These are phyloP conservation scores for Pocota personata DNA, from an alignment of 2,888 invertebrate genomes.

Conservation along the genomic window DNA sequence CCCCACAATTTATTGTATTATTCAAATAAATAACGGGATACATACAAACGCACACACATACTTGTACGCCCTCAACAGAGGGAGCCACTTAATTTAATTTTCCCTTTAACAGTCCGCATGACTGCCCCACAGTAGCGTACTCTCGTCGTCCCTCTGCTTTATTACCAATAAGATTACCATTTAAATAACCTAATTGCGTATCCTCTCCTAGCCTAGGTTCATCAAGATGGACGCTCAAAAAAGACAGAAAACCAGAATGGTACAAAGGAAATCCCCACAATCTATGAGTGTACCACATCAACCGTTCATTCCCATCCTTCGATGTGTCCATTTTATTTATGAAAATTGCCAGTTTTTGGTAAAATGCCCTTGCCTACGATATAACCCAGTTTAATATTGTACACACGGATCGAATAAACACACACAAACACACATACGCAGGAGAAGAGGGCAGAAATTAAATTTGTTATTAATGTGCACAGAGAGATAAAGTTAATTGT, in stretches of 20 bases:
- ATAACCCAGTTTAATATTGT: slow-evolving; percentile 5
- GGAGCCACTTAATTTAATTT: slow-evolving; percentile 61
- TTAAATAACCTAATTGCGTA: slow-evolving; percentile 70
- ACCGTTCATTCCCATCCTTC: neutral
- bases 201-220: slow-evolving; percentile 30
- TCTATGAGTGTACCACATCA: neutral
- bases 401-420: neutral
- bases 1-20: slow-evolving; percentile 46
- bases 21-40: slow-evolving; percentile 51
- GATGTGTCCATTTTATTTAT: slow-evolving; percentile 45
- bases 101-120: slow-evolving; percentile 19
- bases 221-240: slow-evolving; percentile 36
- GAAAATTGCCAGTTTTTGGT: slow-evolving; percentile 48
- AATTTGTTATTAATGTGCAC: slow-evolving; percentile 66
- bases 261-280: neutral
- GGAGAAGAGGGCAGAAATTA: slow-evolving; percentile 19
- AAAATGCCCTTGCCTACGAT: slow-evolving; percentile 26
- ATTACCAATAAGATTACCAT: slow-evolving; percentile 64
- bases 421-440: neutral
- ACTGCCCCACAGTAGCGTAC: neutral
- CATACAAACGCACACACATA: neutral
- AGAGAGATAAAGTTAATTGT: slow-evolving; percentile 69
- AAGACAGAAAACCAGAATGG: neutral
- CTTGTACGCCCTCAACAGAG: slow-evolving; percentile 4
- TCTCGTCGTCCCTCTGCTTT: slow-evolving; percentile 17